A percentile compares a stretch with the other conserved stretches of the same genome.
These are phyloP conservation scores for Panopea generosa DNA, from an alignment of 2,888 invertebrate species.

Conservation along the genomic window DNA sequence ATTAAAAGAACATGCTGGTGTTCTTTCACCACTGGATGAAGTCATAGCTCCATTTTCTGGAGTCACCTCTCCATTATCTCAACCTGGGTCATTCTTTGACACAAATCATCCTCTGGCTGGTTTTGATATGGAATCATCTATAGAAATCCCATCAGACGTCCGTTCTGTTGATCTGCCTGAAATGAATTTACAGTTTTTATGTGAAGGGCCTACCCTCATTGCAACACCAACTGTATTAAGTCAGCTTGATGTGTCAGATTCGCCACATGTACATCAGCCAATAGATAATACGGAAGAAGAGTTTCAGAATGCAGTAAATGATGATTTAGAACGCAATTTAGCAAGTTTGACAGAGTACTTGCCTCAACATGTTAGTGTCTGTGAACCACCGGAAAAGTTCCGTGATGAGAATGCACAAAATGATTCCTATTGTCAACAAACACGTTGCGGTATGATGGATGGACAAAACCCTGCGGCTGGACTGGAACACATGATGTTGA, in stretches of 20 bases:
- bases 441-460: not conserved
- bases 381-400: slow-evolving; percentile 43
- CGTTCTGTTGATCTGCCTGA: slow-evolving; percentile 62
- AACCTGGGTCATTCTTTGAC: slow-evolving; percentile 53
- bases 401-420: not conserved
- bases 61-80: slow-evolving; percentile 42
- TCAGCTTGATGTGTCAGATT: slow-evolving; percentile 46
- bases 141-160: slow-evolving; percentile 62
- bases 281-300: slow-evolving; percentile 71
- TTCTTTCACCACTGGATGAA: slow-evolving; percentile 60
- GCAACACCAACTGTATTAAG: slow-evolving; percentile 62
- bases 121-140: slow-evolving; percentile 59
- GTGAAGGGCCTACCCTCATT: slow-evolving; percentile 66
- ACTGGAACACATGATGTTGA: slow-evolving; percentile 37
- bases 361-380: slow-evolving; percentile 58
- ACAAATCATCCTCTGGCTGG: slow-evolving; percentile 55
- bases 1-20: slow-evolving; percentile 57
- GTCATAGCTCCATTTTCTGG: slow-evolving; percentile 51
- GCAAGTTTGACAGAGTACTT: slow-evolving; percentile 50
- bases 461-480: slow-evolving; percentile 29
- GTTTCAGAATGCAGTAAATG: slow-evolving; percentile 76
- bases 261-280: slow-evolving; percentile 46
- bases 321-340: slow-evolving; percentile 72
- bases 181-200: slow-evolving; percentile 60
- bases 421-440: not conserved